A percentile compares a stretch with the other conserved stretches of the same genome.
phyloP scores from a whole-genome alignment of 2,797 vertebrate species.

The Cottoperca gobio region DNA sequence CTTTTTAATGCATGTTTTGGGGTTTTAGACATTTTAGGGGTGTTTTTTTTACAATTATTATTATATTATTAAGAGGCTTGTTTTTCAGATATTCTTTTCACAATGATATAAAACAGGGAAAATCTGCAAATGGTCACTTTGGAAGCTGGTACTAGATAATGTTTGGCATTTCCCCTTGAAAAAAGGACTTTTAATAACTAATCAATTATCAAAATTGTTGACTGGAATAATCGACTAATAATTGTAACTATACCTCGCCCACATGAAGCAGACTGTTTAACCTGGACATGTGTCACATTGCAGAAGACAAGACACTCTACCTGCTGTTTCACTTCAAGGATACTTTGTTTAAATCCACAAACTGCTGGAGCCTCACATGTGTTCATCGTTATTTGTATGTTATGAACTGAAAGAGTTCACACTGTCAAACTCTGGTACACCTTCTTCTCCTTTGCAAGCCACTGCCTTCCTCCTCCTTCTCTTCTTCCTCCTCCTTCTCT shows the following conservation, averaged over 20 bases:
- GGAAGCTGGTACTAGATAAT: not conserved
- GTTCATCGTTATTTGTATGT: not conserved
- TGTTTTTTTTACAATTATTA: not conserved
- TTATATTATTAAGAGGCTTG: not conserved
- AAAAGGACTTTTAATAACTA: not conserved
- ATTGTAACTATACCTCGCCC: not conserved
- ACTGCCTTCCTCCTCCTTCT: not conserved
- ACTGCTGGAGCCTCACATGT: not conserved
- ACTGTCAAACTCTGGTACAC: constrained; percentile 41
- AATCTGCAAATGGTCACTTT: not conserved
- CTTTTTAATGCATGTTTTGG: not conserved
- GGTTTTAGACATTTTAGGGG: too few species aligned
- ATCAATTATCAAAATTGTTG: not conserved
- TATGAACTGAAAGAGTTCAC: not conserved
- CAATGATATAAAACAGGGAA: not conserved
- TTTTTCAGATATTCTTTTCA: not conserved
- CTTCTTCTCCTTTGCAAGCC: constrained; percentile 38
- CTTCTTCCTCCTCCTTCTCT: not conserved
- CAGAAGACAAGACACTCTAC: not conserved
- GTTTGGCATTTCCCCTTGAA: not conserved
- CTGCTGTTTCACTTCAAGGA: not conserved
- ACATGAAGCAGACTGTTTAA: not conserved
- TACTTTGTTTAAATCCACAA: not conserved
- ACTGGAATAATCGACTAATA: not conserved
- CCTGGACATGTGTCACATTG: not conserved